Conservation (phyloP, 2,797 vertebrate genomes). For the Huso huso region DNA sequence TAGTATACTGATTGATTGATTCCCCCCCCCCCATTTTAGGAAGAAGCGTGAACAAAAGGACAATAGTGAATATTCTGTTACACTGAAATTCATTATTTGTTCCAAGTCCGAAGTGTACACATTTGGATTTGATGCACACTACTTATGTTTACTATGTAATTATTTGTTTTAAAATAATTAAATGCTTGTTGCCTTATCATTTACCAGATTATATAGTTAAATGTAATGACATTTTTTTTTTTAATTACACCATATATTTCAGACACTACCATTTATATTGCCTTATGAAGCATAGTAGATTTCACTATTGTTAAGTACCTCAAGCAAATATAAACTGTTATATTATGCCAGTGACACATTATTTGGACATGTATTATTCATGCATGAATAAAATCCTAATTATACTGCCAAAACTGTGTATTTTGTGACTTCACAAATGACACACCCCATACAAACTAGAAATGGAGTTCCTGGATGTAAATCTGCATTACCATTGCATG, state of each 20-base stretch:
- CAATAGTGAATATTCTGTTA: too few species aligned
- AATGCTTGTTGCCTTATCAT: constrained; percentile 40
- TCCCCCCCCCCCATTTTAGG: too few species aligned
- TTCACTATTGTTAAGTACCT: constrained; percentile 11
- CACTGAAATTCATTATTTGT: too few species aligned
- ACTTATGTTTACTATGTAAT: constrained; percentile 10
- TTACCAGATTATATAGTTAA: constrained; percentile 30
- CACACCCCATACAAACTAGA: too few species aligned
- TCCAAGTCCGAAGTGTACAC: too few species aligned
- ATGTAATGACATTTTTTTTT: not conserved
- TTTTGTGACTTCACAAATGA: too few species aligned
- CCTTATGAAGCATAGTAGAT: constrained; percentile 16
- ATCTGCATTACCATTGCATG: too few species aligned
- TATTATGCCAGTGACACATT: constrained; percentile 3
- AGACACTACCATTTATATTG: constrained; percentile 10
- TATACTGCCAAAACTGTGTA: too few species aligned
- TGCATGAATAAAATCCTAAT: constrained; percentile 48
- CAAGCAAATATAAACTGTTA: constrained; percentile 7
- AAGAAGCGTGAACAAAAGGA: too few species aligned
- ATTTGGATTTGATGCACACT: too few species aligned
- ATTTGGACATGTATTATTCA: constrained; percentile 28
- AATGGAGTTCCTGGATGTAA: too few species aligned
- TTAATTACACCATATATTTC: not conserved
- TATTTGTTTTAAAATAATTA: constrained; percentile 50
- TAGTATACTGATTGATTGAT: too few species aligned